Evolutionary conservation across 2,113 vertebrate genomes (phyloP).

Genomic region (Saguinus imperator): DNA sequence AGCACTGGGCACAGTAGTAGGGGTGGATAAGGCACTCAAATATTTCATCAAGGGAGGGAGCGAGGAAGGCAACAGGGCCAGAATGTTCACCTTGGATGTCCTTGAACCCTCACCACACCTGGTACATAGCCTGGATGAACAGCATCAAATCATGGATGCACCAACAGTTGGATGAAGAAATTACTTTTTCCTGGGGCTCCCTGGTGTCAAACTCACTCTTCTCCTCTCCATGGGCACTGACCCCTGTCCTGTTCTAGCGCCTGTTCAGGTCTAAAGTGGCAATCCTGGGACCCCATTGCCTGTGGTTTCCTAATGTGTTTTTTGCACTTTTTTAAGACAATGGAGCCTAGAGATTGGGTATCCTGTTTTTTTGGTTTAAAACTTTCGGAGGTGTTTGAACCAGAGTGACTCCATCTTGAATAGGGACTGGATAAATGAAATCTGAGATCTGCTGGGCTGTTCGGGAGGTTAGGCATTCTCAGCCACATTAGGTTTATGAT

Average conservation of each 20-base stretch:
- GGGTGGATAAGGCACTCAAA: not conserved
- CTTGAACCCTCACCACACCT: not conserved
- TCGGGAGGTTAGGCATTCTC: too few species aligned
- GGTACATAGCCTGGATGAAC: accelerated
- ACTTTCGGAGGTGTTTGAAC: too few species aligned
- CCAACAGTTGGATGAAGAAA: too few species aligned
- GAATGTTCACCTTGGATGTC: not conserved
- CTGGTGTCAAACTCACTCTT: not conserved
- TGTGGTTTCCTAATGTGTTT: accelerated
- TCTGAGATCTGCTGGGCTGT: too few species aligned
- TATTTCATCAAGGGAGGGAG: not conserved
- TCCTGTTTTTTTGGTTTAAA: not conserved
- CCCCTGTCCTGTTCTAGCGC: too few species aligned
- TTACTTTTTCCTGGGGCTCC: too few species aligned
- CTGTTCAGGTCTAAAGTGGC: not conserved
- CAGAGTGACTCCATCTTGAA: too few species aligned
- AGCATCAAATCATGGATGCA: not conserved
- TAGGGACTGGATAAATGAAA: too few species aligned
- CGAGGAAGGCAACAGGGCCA: not conserved
- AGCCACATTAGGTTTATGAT: too few species aligned
- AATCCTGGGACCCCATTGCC: accelerated
- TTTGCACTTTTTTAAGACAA: not conserved
- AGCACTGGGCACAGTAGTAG: not conserved
- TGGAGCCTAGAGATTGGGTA: not conserved
- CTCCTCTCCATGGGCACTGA: too few species aligned